Percentiles rank a stretch among this genome's conserved stretches.
Evolutionary conservation across 1,140 invertebrate genomes (phyloP).

Genomic region (Saccostrea cuccullata): DNA sequence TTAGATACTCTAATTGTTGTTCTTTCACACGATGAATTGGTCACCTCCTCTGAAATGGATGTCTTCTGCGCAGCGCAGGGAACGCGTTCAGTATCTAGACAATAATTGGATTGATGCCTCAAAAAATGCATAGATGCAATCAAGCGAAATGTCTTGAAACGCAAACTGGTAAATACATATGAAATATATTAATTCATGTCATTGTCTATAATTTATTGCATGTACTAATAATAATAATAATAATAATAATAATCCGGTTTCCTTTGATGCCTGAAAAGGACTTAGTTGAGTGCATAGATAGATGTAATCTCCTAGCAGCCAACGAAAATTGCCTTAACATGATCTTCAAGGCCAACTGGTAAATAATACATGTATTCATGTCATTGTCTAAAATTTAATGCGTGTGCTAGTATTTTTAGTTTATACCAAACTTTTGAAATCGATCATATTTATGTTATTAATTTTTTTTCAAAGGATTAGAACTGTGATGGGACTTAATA

Average conservation of each 20-base stretch:
- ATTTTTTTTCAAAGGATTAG: neutral
- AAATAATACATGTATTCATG: neutral
- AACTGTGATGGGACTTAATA: neutral
- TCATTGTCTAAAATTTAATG: neutral
- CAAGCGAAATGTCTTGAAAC: no score
- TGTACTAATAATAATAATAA: no score
- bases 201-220: no score
- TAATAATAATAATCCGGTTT: no score
- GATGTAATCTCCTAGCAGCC: neutral
- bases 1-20: conserved; percentile 38
- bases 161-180: no score
- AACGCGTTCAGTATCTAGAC: conserved; percentile 3
- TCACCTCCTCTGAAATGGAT: conserved; percentile 19
- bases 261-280: conserved; percentile 43
- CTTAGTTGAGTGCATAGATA: conserved; percentile 28
- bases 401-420: neutral
- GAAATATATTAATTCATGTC: no score
- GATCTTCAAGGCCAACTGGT: conserved; percentile 50
- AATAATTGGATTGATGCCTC: no score
- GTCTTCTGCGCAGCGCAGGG: conserved; percentile 36
- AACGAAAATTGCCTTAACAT: conserved; percentile 22
- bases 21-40: conserved; percentile 37
- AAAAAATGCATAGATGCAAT: no score
- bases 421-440: neutral
- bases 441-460: neutral